These are phyloP conservation scores for Carassius carassius DNA, from an alignment of 2,113 vertebrate genomes.

Conservation along the genomic window DNA sequence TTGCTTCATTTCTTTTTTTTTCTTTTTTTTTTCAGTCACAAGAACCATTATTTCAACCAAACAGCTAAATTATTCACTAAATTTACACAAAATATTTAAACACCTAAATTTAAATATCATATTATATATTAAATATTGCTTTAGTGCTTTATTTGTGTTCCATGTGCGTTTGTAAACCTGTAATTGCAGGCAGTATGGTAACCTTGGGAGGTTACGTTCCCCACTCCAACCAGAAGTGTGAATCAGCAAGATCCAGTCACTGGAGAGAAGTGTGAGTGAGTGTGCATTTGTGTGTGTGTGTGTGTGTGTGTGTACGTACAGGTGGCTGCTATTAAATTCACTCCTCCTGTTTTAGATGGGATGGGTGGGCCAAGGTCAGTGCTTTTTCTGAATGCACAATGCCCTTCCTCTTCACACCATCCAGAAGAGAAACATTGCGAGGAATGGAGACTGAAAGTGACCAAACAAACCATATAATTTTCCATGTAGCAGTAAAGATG, in stretches of 20 bases:
- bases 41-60: not conserved
- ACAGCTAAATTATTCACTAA: not conserved
- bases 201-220: conserved; percentile 32
- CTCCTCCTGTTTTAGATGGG: conserved; percentile 45
- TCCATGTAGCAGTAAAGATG: not conserved
- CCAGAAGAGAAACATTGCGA: not conserved
- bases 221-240: conserved; percentile 56
- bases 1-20: no score
- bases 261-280: conserved; percentile 37
- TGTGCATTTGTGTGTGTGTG: conserved; percentile 7
- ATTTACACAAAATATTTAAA: no score
- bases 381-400: conserved; percentile 46
- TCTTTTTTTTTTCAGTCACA: not conserved
- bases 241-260: conserved; percentile 68
- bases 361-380: conserved; percentile 55
- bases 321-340: conserved; percentile 36
- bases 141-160: not conserved
- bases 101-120: no score
- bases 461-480: not conserved
- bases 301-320: not conserved
- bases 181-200: not conserved
- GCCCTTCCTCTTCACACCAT: conserved; percentile 9
- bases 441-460: conserved; percentile 13
- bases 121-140: not conserved
- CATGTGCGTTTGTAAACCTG: conserved; percentile 5